A percentile compares a stretch with the other conserved stretches of the same genome.
These are phyloP conservation scores for Stramonita haemastoma DNA, from an alignment of 2,888 invertebrate species.

Conservation along the genomic window DNA sequence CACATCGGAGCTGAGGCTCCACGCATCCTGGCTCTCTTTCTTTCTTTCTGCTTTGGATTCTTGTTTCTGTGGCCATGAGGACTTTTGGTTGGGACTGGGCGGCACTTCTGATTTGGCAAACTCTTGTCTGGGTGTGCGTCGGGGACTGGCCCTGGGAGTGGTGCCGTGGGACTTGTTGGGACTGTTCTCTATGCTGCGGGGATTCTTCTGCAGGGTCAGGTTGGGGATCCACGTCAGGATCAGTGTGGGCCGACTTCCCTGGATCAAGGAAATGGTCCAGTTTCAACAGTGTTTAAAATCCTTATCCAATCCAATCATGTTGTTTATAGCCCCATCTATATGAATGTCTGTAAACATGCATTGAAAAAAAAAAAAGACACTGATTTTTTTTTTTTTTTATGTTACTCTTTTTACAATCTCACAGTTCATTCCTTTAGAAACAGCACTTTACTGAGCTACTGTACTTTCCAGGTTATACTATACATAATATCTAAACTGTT, in stretches of 20 bases:
- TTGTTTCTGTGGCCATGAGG: neutral
- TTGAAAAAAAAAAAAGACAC: neutral
- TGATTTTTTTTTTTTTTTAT: too few relatives aligned
- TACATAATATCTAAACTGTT: too few relatives aligned
- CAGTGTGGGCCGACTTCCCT: slow-evolving; percentile 83
- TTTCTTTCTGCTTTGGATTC: slow-evolving; percentile 40
- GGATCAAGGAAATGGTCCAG: slow-evolving; percentile 31
- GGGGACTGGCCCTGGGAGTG: slow-evolving; percentile 68
- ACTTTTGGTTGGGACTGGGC: neutral
- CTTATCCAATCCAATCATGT: neutral
- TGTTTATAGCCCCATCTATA: too few relatives aligned
- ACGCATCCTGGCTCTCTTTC: slow-evolving; percentile 60
- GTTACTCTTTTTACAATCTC: too few relatives aligned
- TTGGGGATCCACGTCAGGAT: slow-evolving; percentile 97
- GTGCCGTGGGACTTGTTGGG: slow-evolving; percentile 67
- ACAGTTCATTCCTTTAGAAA: too few relatives aligned
- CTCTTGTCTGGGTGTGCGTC: slow-evolving; percentile 68
- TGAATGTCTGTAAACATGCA: neutral
- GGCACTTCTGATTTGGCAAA: slow-evolving; percentile 56
- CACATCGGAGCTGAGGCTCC: slow-evolving; percentile 62
- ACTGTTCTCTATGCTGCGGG: slow-evolving; percentile 79
- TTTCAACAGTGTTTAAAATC: neutral
- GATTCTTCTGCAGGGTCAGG: slow-evolving; percentile 90
- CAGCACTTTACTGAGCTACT: too few relatives aligned
- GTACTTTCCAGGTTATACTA: too few relatives aligned